Percentiles rank a stretch among this genome's conserved stretches.
phyloP scores from a whole-genome alignment of 2,113 vertebrate genomes.

The human (Homo sapiens) region GRCh38 chr3:53958001-53958500 shows the following conservation, averaged over 20 bases:
- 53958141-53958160: neutral
- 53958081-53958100: slow-evolving; percentile 46
- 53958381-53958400: neutral
- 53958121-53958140: neutral
- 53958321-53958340: neutral
- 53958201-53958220: neutral
- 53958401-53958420: neutral
- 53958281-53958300: neutral
- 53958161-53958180: neutral
- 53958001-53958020: neutral
- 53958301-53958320: neutral
- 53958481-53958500: neutral
- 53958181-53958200: neutral
- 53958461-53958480: neutral
- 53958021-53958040: slow-evolving; percentile 58
- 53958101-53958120: slow-evolving; percentile 16
- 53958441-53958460: neutral
- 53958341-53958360: neutral
- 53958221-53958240: neutral
- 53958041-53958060: slow-evolving; percentile 27
- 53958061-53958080: slow-evolving; percentile 31
- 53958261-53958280: neutral
- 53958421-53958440: neutral
- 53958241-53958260: neutral
- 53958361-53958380: neutral